phyloP scores from a whole-genome alignment of 2,888 invertebrate species.

The Shargacucullia verbasci region DNA sequence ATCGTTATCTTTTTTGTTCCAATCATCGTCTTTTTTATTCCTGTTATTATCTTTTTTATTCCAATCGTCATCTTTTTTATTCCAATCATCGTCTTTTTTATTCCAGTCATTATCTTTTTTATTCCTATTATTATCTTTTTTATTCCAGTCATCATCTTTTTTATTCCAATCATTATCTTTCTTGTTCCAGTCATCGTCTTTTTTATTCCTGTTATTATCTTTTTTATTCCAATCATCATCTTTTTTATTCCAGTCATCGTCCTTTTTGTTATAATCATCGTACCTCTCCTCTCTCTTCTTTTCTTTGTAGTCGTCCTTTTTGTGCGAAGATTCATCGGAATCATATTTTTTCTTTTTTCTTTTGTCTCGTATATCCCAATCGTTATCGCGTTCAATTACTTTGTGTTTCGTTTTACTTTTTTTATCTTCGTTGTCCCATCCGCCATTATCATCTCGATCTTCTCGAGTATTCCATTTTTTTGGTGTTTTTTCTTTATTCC shows the following conservation, averaged over 20 bases:
- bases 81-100: not conserved
- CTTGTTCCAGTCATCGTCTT: not conserved
- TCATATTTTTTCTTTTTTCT: too few species aligned
- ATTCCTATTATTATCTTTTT: not conserved
- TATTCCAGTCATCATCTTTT: not conserved
- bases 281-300: too few species aligned
- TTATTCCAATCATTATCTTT: not conserved
- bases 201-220: not conserved
- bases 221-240: not conserved
- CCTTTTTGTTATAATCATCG: too few species aligned
- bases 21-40: not conserved
- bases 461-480: not conserved
- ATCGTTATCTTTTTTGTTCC: not conserved
- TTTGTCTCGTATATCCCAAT: too few species aligned
- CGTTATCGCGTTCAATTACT: too few species aligned
- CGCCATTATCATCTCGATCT: not conserved
- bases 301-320: not conserved
- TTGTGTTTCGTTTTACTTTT: not conserved
- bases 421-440: not conserved
- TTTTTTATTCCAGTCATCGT: conserved; percentile 2
- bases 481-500: conserved; percentile 1
- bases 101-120: too few species aligned
- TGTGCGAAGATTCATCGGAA: not conserved
- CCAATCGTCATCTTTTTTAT: not conserved
- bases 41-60: too few species aligned